Base-by-base conservation (phyloP, 2,797 vertebrate genomes). In the Mormyrus hasselquistii region DNA sequence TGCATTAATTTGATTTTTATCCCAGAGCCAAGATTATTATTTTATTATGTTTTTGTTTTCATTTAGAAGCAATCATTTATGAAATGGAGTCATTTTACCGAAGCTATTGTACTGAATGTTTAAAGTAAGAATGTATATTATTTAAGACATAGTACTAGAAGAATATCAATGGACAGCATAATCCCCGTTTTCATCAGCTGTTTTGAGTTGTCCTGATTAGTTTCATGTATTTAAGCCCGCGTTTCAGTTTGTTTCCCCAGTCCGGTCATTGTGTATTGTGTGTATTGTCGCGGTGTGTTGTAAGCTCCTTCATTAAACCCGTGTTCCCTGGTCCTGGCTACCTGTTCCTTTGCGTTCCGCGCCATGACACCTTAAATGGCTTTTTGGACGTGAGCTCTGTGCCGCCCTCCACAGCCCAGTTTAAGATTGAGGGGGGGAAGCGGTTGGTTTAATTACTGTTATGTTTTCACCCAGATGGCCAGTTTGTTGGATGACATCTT, bases 381-480 rank as follows among this genome's bases (percentile, higher is more conserved):
- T 88, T 59, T 49, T 38, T 14, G 34, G 12, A 53, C 10, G 1
- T 44, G 19, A 83, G n/a, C 4, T 16, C 73, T 8, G 14, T 79
- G 1, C 82, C 7, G 88, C 52, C 55, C 55, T 22, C 10, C 16
- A 3, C 22, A 53, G 25, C 79, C 29, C 34, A 84, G 6, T 59
- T 88, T 88, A 44, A 59, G 19, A 88, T 79, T 14, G 4, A 41
- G 38, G 52, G 69, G 38, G 53, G 47, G 44, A 25, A 55, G 38
- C 25, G 3, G 73, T 59, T 84, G 41, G 50, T 83, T 83, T 88
- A 53, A 83, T 59, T 88, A 59, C 76, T 84, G n/a, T 62, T 76
- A 84, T 88, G 34, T 84, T 88, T 41, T 86, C 76, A 50, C 29
- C 38, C 76, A 83, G 19, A 84, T 82, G 87, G 50, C 49, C 29